A percentile compares a stretch with the other conserved stretches of the same genome.
Evolutionary conservation across 2,113 vertebrate genomes (phyloP).

Genomic region (Myanophis thanlyinensis): DNA sequence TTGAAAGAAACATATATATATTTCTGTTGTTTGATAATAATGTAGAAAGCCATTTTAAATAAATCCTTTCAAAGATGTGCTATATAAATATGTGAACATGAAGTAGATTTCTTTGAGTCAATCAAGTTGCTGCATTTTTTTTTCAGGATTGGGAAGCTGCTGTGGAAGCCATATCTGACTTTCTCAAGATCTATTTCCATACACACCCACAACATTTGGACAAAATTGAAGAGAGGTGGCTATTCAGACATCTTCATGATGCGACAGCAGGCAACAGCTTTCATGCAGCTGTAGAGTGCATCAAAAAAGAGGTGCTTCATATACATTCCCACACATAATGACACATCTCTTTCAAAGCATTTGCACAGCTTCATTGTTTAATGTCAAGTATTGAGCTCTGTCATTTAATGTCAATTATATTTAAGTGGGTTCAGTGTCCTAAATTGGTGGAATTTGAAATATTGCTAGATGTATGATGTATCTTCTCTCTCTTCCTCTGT

Average conservation of each 20-base stretch:
- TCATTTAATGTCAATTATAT: too few species aligned
- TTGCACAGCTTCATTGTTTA: not conserved
- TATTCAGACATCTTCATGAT: not conserved
- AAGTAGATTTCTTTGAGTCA: not conserved
- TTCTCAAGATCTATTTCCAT: not conserved
- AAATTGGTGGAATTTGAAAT: not conserved
- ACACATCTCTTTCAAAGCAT: not conserved
- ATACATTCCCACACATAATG: too few species aligned
- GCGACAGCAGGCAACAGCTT: not conserved
- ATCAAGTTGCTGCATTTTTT: not conserved
- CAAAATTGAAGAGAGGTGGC: not conserved
- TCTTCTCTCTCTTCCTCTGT: not conserved
- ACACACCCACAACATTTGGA: not conserved
- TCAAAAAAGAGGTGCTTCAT: not conserved
- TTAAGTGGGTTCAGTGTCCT: too few species aligned
- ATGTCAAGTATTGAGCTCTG: not conserved
- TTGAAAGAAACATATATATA: too few species aligned
- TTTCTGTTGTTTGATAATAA: not conserved
- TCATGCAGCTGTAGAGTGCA: not conserved
- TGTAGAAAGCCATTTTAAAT: not conserved
- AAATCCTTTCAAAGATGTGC: not conserved
- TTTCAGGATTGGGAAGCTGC: not conserved
- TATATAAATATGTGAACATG: not conserved
- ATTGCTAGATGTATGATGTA: too few species aligned
- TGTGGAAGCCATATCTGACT: not conserved